Base-by-base conservation (phyloP, 2,797 vertebrate genomes). In the Helostoma temminkii region DNA sequence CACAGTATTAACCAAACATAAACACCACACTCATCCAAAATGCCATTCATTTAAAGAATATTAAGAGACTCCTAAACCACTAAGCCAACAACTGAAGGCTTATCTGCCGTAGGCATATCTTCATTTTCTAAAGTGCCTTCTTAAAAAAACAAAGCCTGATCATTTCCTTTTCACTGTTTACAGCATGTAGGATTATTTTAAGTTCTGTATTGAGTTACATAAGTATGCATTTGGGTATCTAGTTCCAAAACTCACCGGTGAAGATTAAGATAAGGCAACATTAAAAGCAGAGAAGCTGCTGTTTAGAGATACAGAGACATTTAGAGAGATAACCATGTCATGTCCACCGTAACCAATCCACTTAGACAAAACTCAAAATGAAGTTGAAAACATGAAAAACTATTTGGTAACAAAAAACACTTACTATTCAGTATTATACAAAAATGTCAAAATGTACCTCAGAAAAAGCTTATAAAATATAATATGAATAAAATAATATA, bases 401-500 rank as follows among this genome's bases (percentile, higher is more conserved):
- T 71, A 87, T 89, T 90, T 90, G 87, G 87, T 89, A 90, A 88
- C 74, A 91, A 90, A 91, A 79, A 60, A 80, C 90, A 84, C 68
- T 71, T 67, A 76, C 56, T 88, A 87, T 81, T 79, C 42, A 81
- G 73, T 84, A 86, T 85, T 69, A 90, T 88, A 91, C 81, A 83
- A 78, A 88, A 85, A 81, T 78, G 49, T 87, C 59, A 89, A 91
- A 90, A 89, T 91, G 92, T 94, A 94, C 93, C 93, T 90, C 82
- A 39, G 76, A 81, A 91, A 92, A 92, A 91, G 86, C 78, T 88
- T 91, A 92, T 90, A 93, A 94, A 93, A 94, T 89, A 93, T 81
- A 88, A 91, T 91, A 91, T 88, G 89, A 92, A 93, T 89, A 93
- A 90, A 93, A 92, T 88, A 90, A 86, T 84, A 89, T 87, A 89